Percentiles rank a stretch among this genome's conserved stretches.
These are phyloP conservation scores for Melanerpes formicivorus DNA, from an alignment of 2,113 vertebrate species.

Conservation along the genomic window DNA sequence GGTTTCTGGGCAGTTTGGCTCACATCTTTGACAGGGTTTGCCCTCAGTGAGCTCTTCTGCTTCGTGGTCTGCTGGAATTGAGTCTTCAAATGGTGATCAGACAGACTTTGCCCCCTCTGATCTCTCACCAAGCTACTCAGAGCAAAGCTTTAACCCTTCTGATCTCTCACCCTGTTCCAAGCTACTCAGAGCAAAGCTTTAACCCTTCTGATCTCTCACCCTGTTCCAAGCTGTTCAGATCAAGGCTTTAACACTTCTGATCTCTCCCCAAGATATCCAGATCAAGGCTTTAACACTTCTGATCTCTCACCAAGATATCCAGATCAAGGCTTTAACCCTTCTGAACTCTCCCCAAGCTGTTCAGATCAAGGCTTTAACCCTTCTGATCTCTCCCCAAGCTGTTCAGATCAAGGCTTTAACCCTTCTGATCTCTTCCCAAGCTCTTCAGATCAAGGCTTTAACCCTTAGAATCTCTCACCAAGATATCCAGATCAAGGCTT, in stretches of 20 bases:
- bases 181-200: neutral
- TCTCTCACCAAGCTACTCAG: neutral
- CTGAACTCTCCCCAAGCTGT: neutral
- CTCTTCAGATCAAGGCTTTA: neutral
- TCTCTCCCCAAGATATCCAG: neutral
- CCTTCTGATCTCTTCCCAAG: neutral
- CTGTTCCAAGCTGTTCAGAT: no score
- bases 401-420: neutral
- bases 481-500: neutral
- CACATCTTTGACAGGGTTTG: neutral
- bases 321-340: neutral
- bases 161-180: neutral
- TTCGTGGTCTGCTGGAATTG: neutral
- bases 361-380: neutral
- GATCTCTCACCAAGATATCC: neutral
- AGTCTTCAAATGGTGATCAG: neutral
- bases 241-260: no score
- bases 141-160: neutral
- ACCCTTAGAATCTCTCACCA: neutral
- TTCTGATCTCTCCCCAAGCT: neutral
- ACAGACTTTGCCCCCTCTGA: neutral
- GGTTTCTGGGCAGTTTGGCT: slow-evolving; percentile 22
- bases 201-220: neutral
- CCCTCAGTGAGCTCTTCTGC: neutral
- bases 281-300: neutral